A percentile compares a stretch with the other conserved stretches of the same genome.
Conservation (phyloP, 2,113 vertebrate species). For the Lanius collurio region DNA sequence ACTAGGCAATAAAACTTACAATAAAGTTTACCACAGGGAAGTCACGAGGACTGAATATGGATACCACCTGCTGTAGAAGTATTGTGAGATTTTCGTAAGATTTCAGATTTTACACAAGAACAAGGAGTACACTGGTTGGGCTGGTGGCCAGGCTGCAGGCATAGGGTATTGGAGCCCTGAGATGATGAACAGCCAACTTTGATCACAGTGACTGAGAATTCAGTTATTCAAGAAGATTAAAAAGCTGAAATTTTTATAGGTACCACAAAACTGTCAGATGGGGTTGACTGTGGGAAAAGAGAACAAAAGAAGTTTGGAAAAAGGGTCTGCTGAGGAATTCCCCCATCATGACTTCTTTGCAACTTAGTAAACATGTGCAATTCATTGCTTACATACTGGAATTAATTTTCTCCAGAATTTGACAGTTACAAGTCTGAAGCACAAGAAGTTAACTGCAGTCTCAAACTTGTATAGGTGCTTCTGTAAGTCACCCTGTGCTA, state of each 20-base stretch:
- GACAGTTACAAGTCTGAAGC: background rate
- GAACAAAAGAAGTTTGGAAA: conserved; percentile 25
- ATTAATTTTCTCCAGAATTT: background rate
- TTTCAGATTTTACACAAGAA: background rate
- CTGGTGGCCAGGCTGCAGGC: background rate
- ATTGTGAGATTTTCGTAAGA: background rate
- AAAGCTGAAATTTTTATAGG: conserved; percentile 29
- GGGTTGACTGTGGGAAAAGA: background rate
- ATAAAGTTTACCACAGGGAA: background rate
- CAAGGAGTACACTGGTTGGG: background rate
- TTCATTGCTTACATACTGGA: background rate
- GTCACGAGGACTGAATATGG: background rate
- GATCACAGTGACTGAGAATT: conserved; percentile 23
- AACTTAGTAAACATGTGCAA: background rate
- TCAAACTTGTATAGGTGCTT: background rate
- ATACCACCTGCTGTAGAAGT: background rate
- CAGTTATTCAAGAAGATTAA: conserved; percentile 16
- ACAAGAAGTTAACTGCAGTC: background rate
- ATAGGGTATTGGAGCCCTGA: background rate
- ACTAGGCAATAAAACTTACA: background rate
- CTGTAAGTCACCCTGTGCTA: background rate
- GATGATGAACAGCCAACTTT: background rate
- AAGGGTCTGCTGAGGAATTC: background rate
- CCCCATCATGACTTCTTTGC: background rate
- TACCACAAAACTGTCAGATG: conserved; percentile 10